Percentiles rank a stretch among this genome's conserved stretches.
Conservation (phyloP, 2,888 invertebrate genomes). For the Apodemia zela region DNA sequence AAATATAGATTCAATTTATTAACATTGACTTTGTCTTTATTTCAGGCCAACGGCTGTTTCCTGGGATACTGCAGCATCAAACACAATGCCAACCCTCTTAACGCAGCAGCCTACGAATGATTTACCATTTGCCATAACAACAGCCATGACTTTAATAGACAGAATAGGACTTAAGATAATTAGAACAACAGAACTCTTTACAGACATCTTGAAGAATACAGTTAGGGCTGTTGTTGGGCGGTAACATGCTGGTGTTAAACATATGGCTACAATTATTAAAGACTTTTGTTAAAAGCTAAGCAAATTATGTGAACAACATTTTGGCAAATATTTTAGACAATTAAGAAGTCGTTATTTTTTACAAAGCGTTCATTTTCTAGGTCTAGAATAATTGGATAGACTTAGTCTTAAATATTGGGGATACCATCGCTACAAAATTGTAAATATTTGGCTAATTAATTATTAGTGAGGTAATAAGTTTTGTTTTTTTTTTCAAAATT, state of each 20-base stretch:
- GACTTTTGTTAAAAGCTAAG: neutral
- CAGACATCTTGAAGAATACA: slow-evolving; percentile 66
- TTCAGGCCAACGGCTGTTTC: slow-evolving; percentile 57
- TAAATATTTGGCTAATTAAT: too few relatives aligned
- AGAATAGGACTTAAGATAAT: slow-evolving; percentile 74
- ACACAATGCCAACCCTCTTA: slow-evolving; percentile 53
- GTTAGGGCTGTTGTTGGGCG: slow-evolving; percentile 69
- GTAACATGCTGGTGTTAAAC: slow-evolving; percentile 8
- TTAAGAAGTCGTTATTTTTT: neutral
- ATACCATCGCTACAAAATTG: too few relatives aligned
- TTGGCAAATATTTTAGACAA: neutral
- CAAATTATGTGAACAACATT: neutral
- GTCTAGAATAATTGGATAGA: neutral
- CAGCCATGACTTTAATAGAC: slow-evolving; percentile 69
- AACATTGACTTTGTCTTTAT: neutral
- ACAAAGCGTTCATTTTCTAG: neutral
- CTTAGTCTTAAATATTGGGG: too few relatives aligned
- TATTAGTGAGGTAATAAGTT: too few relatives aligned
- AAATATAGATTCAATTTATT: too few relatives aligned
- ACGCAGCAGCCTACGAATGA: slow-evolving; percentile 52
- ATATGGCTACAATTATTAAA: neutral
- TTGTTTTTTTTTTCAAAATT: too few relatives aligned
- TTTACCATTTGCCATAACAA: slow-evolving; percentile 51
- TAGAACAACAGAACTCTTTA: slow-evolving; percentile 68
- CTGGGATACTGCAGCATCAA: slow-evolving; percentile 48